A percentile compares a stretch with the other conserved stretches of the same genome.
Conservation (phyloP, 2,888 invertebrate genomes). For the Volucella bombylans region DNA sequence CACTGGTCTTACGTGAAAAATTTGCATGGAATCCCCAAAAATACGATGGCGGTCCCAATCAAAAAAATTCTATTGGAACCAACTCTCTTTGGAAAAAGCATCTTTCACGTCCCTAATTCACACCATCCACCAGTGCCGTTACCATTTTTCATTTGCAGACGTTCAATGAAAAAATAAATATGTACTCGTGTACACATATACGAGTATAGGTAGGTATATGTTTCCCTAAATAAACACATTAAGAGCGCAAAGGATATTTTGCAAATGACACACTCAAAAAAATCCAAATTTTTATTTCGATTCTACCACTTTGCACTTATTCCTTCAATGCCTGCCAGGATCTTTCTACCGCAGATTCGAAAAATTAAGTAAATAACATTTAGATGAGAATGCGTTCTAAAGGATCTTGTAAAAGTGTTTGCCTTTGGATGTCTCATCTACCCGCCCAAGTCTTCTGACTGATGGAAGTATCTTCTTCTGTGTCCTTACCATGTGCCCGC, state of each 20-base stretch:
- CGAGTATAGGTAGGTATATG: not conserved
- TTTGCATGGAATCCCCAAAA: constrained; percentile 56
- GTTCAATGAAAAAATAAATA: constrained; percentile 19
- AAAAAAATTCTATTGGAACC: constrained; percentile 31
- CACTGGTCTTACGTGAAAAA: constrained; percentile 38
- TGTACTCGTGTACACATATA: too few species aligned
- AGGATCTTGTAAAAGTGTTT: constrained; percentile 67
- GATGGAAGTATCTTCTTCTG: constrained; percentile 11
- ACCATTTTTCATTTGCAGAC: constrained; percentile 46
- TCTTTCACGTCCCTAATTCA: constrained; percentile 22
- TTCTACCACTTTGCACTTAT: constrained; percentile 30
- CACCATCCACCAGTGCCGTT: not conserved
- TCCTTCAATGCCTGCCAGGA: constrained; percentile 35
- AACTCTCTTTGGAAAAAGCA: not conserved
- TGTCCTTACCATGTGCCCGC: not conserved
- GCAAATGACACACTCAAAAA: constrained; percentile 61
- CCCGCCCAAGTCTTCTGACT: constrained; percentile 6
- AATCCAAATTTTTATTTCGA: not conserved
- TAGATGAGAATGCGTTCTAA: constrained; percentile 69
- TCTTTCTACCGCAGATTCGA: constrained; percentile 34
- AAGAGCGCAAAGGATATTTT: constrained; percentile 67
- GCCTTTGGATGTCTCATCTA: constrained; percentile 42
- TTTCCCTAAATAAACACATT: constrained; percentile 69
- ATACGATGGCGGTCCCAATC: constrained; percentile 34
- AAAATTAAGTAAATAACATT: constrained; percentile 73